Evolutionary conservation across 2,113 vertebrate species (phyloP), one percentile per base, ranked within the genome.

Genomic region (Microcebus griseorufus): DNA sequence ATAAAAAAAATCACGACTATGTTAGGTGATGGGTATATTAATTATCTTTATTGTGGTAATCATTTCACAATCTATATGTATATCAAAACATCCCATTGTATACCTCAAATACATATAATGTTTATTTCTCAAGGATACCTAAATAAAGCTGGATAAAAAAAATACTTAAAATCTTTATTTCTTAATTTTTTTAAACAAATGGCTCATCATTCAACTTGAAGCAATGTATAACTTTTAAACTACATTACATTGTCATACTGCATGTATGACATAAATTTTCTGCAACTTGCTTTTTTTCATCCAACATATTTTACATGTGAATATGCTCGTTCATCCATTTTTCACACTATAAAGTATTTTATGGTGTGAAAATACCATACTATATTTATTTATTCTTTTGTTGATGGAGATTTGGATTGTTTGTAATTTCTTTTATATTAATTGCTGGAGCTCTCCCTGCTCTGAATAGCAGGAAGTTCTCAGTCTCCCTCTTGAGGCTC

Each of bases 381-480:
- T 79, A 65, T 81, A 62, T 80, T 88, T 58, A 53, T 86, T 91
- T 3, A 22, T 64, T 93, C 70, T 94, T 64, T 73, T 89, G 27
- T 83, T 69, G 42, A 53, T 45, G 27, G 58, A 82, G 34, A 37
- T n/a, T 45, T 90, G 84, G 6, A 6, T 48, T 60, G 11, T 48
- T 88, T 85, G 64, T 75, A 64, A 64, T 93, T 91, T 82, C 48
- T 94, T 96, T 76, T 45, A 80, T n/a, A 76, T 91, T 60, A 25
- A 79, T 39, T 91, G n/a, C 14, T 85, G 64, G 60, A 82, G 8
- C 3, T 67, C 32, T 80, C 8, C 34, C 22, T 80, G 48, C 17
- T 3, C 51, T 0, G 0, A 60, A 58, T 64, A 65, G 55, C 45
- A 79, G 53, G 37, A 88, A 73, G 39, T 79, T 93, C 39, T 11